A percentile compares a stretch with the other conserved stretches of the same genome.
phyloP scores from a whole-genome alignment of 2,888 invertebrate genomes.

The Tetragonula carbonaria region DNA sequence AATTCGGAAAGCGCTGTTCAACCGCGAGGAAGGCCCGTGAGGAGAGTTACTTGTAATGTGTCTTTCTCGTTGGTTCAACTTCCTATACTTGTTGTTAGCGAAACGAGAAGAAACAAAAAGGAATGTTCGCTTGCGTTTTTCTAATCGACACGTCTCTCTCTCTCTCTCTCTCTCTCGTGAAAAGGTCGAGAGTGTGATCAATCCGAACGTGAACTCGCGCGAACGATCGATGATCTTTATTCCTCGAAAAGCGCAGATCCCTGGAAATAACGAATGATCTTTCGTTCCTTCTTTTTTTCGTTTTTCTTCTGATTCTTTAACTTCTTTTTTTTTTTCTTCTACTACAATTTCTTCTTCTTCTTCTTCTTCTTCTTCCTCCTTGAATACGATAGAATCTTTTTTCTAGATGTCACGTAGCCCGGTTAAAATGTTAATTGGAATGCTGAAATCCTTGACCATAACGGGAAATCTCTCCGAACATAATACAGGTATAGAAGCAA shows the following conservation, averaged over 20 bases:
- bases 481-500: neutral
- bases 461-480: neutral
- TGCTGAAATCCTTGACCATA: neutral
- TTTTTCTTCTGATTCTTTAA: conserved; percentile 25
- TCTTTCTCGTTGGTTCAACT: conserved; percentile 25
- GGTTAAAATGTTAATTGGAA: neutral
- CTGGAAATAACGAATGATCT: conserved; percentile 8
- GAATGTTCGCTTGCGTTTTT: conserved; percentile 26
- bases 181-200: neutral
- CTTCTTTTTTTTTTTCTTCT: conserved; percentile 24
- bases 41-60: neutral
- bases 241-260: neutral
- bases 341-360: neutral
- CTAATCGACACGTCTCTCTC: neutral
- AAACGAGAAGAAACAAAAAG: neutral
- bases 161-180: neutral
- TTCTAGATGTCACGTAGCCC: conserved; percentile 17
- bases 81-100: neutral
- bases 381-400: conserved; percentile 13
- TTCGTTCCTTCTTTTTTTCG: conserved; percentile 33
- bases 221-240: neutral
- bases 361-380: conserved; percentile 9
- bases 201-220: neutral
- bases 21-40: neutral
- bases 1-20: neutral